Conservation (phyloP, 2,797 vertebrate species). For the Menidia menidia region DNA sequence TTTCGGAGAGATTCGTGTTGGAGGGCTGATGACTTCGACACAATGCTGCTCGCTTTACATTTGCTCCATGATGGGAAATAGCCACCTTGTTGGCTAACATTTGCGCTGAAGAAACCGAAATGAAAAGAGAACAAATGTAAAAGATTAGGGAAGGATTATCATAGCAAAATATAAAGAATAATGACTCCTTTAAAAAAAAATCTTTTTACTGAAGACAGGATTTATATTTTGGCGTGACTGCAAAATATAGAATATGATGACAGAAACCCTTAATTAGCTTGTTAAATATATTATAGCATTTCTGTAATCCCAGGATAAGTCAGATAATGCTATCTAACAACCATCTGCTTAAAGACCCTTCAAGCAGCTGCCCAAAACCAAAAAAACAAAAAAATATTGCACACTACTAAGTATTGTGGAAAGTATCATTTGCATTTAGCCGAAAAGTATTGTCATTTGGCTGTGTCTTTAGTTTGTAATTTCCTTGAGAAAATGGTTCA, state of each 20-base stretch:
- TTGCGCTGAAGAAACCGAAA: not conserved
- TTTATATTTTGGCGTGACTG: too few species aligned
- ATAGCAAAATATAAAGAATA: not conserved
- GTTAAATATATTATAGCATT: not conserved
- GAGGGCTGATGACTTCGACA: not conserved
- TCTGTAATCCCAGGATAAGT: not conserved
- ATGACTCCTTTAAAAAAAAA: too few species aligned
- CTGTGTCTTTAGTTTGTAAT: too few species aligned
- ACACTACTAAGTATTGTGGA: too few species aligned
- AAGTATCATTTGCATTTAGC: too few species aligned
- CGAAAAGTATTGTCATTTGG: too few species aligned
- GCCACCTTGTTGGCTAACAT: slow-evolving; percentile 6
- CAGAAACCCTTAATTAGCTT: not conserved
- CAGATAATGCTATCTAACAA: not conserved
- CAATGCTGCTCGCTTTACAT: not conserved
- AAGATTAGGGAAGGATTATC: not conserved
- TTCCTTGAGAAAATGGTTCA: too few species aligned
- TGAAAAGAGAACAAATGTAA: slow-evolving; percentile 1
- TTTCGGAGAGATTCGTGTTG: not conserved
- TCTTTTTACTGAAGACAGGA: too few species aligned
- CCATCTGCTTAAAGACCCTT: too few species aligned
- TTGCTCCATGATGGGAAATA: slow-evolving; percentile 1
- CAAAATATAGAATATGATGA: too few species aligned
- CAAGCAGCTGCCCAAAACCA: too few species aligned
- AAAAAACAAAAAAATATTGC: too few species aligned